Conservation (phyloP, 2,797 vertebrate species). For the Morelia viridis region DNA sequence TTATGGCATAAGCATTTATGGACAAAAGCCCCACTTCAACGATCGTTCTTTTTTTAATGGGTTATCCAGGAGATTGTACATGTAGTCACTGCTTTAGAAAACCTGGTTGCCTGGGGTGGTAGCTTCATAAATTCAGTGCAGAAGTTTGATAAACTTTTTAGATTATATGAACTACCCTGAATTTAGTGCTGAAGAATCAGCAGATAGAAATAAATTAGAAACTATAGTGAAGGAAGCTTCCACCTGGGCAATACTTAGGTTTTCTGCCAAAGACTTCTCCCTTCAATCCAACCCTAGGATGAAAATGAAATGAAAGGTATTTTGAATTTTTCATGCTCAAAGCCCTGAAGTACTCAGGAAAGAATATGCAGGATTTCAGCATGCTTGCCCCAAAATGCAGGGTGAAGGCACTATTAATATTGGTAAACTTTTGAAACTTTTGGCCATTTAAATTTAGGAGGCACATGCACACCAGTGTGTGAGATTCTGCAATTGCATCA, state of each 20-base stretch:
- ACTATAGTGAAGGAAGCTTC: neutral
- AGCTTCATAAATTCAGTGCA: neutral
- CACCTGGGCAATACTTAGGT: neutral
- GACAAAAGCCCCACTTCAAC: neutral
- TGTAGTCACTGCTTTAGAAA: neutral
- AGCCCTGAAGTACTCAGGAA: too few species aligned
- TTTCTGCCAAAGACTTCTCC: neutral
- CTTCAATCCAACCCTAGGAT: too few species aligned
- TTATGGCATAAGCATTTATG: neutral
- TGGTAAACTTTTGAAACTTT: too few species aligned
- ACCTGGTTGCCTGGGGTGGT: accelerated
- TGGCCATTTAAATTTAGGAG: too few species aligned
- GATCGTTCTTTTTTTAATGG: neutral
- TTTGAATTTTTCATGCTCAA: too few species aligned
- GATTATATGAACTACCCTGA: neutral
- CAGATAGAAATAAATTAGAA: neutral
- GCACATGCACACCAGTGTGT: too few species aligned
- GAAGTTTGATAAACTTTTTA: neutral
- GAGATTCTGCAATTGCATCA: too few species aligned
- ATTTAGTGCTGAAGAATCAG: neutral
- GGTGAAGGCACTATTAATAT: too few species aligned
- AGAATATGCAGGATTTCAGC: too few species aligned
- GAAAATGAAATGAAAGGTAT: too few species aligned
- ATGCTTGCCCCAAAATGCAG: too few species aligned
- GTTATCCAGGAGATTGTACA: neutral